Conservation (phyloP, 2,888 invertebrate species). For the Scaptomyza cyrtandrae region DNA sequence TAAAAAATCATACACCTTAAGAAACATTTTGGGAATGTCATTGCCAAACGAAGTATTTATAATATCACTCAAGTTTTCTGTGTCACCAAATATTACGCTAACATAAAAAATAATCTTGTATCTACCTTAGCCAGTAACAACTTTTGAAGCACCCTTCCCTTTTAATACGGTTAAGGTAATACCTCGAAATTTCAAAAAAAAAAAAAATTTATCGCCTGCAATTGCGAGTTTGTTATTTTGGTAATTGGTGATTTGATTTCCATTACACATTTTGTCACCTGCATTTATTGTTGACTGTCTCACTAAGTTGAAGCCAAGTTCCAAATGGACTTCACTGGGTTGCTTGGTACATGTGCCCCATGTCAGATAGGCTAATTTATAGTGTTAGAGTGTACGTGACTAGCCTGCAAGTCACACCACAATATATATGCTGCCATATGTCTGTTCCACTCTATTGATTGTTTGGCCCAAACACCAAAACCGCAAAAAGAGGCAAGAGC, state of each 20-base stretch:
- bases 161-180: neutral
- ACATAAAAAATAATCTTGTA: neutral
- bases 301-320: constrained; percentile 6
- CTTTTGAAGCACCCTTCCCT: neutral
- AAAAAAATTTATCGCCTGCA: constrained; percentile 7
- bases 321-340: constrained; percentile 15
- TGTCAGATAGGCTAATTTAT: constrained; percentile 63
- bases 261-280: constrained; percentile 48
- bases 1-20: too few species aligned
- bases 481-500: neutral
- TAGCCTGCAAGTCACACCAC: constrained; percentile 51
- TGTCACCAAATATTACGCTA: neutral
- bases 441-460: constrained; percentile 37
- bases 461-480: constrained; percentile 24
- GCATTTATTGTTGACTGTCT: constrained; percentile 18
- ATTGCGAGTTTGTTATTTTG: constrained; percentile 12
- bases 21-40: too few species aligned
- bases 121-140: neutral
- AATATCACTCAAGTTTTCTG: neutral
- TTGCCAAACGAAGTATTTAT: too few species aligned
- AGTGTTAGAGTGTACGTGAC: constrained; percentile 70
- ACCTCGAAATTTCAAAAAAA: neutral
- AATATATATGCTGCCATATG: constrained; percentile 26
- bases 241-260: constrained; percentile 37
- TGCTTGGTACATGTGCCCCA: constrained; percentile 14